These are phyloP conservation scores for Cerastis leucographa DNA, from an alignment of 2,888 invertebrate species.

Conservation along the genomic window DNA sequence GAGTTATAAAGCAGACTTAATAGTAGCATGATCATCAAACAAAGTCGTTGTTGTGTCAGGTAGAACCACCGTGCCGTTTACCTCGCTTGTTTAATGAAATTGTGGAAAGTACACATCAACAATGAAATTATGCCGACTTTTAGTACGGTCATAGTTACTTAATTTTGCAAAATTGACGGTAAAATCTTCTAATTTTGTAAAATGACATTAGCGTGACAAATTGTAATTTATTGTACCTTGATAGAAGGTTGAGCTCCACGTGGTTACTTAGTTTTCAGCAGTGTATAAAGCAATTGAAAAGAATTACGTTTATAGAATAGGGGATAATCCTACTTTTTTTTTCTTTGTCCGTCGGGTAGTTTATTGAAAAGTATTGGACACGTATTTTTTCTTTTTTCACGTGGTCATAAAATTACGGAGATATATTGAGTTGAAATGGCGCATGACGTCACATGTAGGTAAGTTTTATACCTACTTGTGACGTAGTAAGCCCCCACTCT, in stretches of 20 bases:
- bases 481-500: no score
- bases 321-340: no score
- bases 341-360: no score
- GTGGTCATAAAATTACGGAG: no score
- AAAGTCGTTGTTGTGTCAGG: neutral
- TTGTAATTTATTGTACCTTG: neutral
- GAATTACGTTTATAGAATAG: conserved; percentile 8
- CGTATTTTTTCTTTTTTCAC: no score
- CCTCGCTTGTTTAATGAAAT: conserved; percentile 6
- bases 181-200: neutral
- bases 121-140: neutral
- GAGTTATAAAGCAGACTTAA: neutral
- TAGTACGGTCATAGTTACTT: no score
- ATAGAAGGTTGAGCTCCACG: neutral
- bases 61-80: neutral
- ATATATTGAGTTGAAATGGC: no score
- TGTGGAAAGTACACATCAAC: neutral
- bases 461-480: no score
- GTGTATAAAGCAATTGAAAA: conserved; percentile 17
- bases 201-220: conserved; percentile 1
- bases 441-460: no score
- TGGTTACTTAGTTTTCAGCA: conserved; percentile 7
- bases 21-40: neutral
- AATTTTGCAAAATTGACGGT: conserved; percentile 8
- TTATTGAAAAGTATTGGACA: no score